Conservation (phyloP, 2,113 vertebrate genomes). For the Labrus mixtus region DNA sequence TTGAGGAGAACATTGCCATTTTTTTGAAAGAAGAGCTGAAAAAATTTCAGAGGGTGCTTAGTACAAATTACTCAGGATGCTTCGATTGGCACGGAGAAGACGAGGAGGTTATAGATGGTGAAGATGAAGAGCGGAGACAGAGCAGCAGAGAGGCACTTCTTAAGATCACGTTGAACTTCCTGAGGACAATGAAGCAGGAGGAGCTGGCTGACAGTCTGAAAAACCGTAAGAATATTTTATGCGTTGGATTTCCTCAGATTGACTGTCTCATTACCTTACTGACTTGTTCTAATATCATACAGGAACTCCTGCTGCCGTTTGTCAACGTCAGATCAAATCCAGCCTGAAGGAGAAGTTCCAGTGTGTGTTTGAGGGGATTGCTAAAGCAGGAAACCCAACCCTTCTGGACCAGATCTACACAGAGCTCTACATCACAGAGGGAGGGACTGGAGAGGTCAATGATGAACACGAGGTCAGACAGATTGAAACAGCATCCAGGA, state of each 20-base stretch:
- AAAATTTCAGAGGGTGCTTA: background rate
- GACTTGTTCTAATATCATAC: accelerated
- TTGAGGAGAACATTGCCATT: background rate
- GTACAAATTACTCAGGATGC: background rate
- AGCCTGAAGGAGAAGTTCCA: slow-evolving; percentile 26
- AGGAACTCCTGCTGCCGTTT: background rate
- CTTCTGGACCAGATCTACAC: slow-evolving; percentile 61
- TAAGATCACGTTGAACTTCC: slow-evolving; percentile 5
- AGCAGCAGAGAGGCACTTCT: slow-evolving; percentile 20
- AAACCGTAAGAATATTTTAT: background rate
- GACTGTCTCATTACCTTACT: no score
- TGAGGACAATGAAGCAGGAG: slow-evolving; percentile 2
- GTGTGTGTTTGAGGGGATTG: slow-evolving; percentile 3
- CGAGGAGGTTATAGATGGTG: background rate
- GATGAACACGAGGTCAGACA: slow-evolving; percentile 58
- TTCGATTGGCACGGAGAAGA: background rate
- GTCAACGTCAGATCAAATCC: background rate
- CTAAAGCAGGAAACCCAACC: slow-evolving; percentile 13
- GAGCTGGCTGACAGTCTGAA: slow-evolving; percentile 4
- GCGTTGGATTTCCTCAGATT: no score
- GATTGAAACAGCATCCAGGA: slow-evolving; percentile 53
- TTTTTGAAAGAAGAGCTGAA: background rate
- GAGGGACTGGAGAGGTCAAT: slow-evolving; percentile 28
- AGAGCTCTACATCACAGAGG: slow-evolving; percentile 65
- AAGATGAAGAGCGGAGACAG: background rate